Base-by-base conservation (phyloP, 1,140 invertebrate genomes). In the Leptonema lineaticorne region DNA sequence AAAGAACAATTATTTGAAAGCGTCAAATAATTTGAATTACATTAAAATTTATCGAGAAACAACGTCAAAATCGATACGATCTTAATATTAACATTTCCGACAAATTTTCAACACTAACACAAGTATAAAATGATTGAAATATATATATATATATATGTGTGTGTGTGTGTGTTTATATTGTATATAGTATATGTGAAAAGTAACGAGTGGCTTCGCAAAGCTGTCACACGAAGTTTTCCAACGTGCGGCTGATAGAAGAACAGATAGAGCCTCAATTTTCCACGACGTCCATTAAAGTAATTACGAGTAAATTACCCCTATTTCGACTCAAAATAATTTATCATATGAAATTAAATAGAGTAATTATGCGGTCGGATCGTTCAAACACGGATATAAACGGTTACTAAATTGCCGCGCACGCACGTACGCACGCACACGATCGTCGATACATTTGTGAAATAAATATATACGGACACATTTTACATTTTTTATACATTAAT, bases 341-440 rank as follows among this genome's bases (percentile, higher is more conserved):
- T 41, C 37, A 41, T 41, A 41, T 16, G 37, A 41, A 41, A 41
- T 41, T 41, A 41, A 41, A 41, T 41, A 41, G 37, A 41, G 37
- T 41, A 41, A 41, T 41, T 41, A 41, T 41, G 37, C 37, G 37
- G 37, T 16, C 37, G 37, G 37, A 41, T 41, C 37, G 37, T 41
- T 41, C 37, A 41, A 41, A 41, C 37, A 41, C 16, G 16, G 37
- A 41, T 41, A n/a, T n/a, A 41, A 4, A 41, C 37, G 9, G n/a
- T 41, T 41, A 14, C 37, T 2, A 41, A 41, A 41, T 41, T 41
- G 37, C 37, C 37, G 11, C 16, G 37, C 16, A 41, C 11, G 11
- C 16, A 41, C 2, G 11, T 41, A 41, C 16, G 16, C 16, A 41
- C 37, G 16, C 37, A 41, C 37, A 16, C 37, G 37, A n/a, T n/a